Evolutionary conservation across 2,888 invertebrate genomes (phyloP).

Genomic region (Drosophila lutescens): DNA sequence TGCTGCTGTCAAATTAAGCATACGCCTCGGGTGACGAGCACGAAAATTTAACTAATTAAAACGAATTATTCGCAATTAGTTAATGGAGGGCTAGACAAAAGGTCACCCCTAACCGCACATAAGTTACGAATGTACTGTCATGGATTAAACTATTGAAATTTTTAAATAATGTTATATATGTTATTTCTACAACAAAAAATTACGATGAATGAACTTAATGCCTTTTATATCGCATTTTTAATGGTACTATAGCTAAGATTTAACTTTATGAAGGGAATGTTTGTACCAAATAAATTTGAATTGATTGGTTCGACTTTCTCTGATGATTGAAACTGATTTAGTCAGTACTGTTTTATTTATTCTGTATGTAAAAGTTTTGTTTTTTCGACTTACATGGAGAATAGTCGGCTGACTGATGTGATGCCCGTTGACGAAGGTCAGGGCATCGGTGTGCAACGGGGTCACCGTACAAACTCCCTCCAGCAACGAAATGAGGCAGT

Average conservation of each 20-base stretch:
- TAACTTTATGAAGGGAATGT: too few relatives aligned
- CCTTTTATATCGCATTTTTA: too few relatives aligned
- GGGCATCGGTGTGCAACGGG: constrained; percentile 96
- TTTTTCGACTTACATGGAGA: constrained; percentile 88
- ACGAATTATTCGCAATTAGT: constrained; percentile 43
- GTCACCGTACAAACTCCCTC: constrained; percentile 97
- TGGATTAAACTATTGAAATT: too few relatives aligned
- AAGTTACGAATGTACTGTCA: background rate
- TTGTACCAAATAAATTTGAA: too few relatives aligned
- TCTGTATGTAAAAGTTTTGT: background rate
- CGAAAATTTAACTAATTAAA: constrained; percentile 48
- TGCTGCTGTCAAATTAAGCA: constrained; percentile 39
- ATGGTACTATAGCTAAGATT: too few relatives aligned
- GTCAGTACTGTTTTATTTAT: too few relatives aligned
- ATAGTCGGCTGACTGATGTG: constrained; percentile 96
- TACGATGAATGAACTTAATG: too few relatives aligned
- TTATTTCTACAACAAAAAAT: too few relatives aligned
- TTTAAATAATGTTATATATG: too few relatives aligned
- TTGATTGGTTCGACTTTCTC: too few relatives aligned
- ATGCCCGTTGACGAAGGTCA: constrained; percentile 97
- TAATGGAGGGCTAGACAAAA: constrained; percentile 16
- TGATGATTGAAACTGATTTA: too few relatives aligned
- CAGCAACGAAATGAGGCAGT: constrained; percentile 96
- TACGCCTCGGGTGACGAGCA: constrained; percentile 25
- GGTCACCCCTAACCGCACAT: background rate